Percentiles rank a stretch among this genome's conserved stretches.
phyloP scores from a whole-genome alignment of 92 coral and sea anemone species.

The Heliopora coerulea region DNA sequence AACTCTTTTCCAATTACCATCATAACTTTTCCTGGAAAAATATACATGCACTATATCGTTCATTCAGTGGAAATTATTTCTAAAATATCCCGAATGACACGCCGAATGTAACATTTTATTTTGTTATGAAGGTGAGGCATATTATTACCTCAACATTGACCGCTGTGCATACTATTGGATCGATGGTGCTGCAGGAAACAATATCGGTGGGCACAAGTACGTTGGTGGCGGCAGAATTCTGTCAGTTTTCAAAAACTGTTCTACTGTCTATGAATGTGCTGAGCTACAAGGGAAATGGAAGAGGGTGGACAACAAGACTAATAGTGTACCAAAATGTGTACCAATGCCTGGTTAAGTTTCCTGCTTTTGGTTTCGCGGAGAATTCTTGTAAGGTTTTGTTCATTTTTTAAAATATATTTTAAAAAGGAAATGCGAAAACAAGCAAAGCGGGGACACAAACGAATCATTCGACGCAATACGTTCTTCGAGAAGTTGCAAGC shows the following conservation, averaged over 20 bases:
- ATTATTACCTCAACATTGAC: conserved; percentile 57
- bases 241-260: conserved; percentile 63
- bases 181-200: conserved; percentile 37
- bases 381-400: too few relatives aligned
- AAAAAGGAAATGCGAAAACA: too few relatives aligned
- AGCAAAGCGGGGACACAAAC: too few relatives aligned
- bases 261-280: conserved; percentile 53
- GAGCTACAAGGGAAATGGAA: neutral
- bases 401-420: too few relatives aligned
- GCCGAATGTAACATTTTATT: neutral
- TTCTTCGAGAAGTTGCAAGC: too few relatives aligned
- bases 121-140: neutral
- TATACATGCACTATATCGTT: too few relatives aligned
- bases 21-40: too few relatives aligned
- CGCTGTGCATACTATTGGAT: conserved; percentile 35
- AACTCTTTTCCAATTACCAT: too few relatives aligned
- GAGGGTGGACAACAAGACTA: neutral
- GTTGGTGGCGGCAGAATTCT: conserved; percentile 70
- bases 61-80: too few relatives aligned
- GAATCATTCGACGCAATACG: too few relatives aligned
- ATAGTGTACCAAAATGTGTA: neutral
- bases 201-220: conserved; percentile 51
- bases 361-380: too few relatives aligned
- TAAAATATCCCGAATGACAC: too few relatives aligned
- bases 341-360: neutral